Percentiles rank a stretch among this genome's conserved stretches.
phyloP scores from a whole-genome alignment of 2,113 vertebrate species.

The Carassius auratus region DNA sequence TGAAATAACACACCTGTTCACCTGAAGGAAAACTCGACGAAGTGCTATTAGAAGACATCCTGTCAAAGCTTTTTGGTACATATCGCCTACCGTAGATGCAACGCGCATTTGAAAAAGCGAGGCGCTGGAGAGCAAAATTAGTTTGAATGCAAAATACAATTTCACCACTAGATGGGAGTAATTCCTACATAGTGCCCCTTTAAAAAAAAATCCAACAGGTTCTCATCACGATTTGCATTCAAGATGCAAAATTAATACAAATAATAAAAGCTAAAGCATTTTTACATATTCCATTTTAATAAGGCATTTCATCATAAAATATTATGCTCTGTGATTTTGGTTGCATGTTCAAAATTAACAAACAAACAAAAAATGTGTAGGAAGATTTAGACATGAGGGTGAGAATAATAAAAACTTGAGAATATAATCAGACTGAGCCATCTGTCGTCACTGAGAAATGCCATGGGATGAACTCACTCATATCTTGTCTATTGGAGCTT shows the following conservation, averaged over 20 bases:
- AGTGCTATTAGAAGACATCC: too few relatives aligned
- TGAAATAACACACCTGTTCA: too few relatives aligned
- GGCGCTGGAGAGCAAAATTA: too few relatives aligned
- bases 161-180: too few relatives aligned
- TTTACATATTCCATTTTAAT: not conserved
- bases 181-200: too few relatives aligned
- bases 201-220: not conserved
- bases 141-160: too few relatives aligned
- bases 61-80: too few relatives aligned
- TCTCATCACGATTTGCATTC: not conserved
- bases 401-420: conserved; percentile 55
- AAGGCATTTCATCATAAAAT: not conserved
- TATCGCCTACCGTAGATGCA: too few relatives aligned
- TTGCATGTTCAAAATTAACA: conserved; percentile 10
- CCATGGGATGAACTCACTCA: not conserved
- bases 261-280: not conserved
- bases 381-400: conserved; percentile 31
- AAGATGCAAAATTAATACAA: not conserved
- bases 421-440: conserved; percentile 63
- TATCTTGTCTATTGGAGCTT: not conserved
- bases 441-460: conserved; percentile 58
- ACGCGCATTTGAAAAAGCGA: too few relatives aligned
- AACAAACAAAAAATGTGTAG: conserved; percentile 25
- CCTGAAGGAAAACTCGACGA: too few relatives aligned
- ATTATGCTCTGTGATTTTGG: conserved; percentile 5